A percentile compares a stretch with the other conserved stretches of the same genome.
These are phyloP conservation scores for Pyrocoelia pectoralis DNA, from an alignment of 2,888 invertebrate species.

Conservation along the genomic window DNA sequence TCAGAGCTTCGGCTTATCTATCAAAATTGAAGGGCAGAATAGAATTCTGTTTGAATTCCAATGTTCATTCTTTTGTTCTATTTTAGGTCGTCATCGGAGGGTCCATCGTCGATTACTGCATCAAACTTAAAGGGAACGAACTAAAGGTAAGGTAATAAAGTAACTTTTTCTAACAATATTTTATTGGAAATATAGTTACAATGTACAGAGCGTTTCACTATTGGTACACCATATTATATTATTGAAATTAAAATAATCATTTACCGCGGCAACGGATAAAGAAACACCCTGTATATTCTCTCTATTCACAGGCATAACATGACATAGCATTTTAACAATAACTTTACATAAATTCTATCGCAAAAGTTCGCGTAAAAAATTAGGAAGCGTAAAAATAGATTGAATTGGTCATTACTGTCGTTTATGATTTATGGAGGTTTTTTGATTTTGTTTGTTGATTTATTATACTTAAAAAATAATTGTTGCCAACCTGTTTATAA, in stretches of 20 bases:
- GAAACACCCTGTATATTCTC: conserved; percentile 33
- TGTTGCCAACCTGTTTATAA: conserved; percentile 5
- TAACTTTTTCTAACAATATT: conserved; percentile 57
- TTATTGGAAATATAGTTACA: conserved; percentile 56
- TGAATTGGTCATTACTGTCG: conserved; percentile 35
- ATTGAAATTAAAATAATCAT: conserved; percentile 2
- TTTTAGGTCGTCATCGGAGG: conserved; percentile 79
- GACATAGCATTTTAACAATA: conserved; percentile 38
- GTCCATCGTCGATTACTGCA: conserved; percentile 77
- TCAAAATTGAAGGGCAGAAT: no score
- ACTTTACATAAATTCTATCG: conserved; percentile 36
- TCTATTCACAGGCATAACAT: conserved; percentile 38
- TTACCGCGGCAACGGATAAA: conserved; percentile 16
- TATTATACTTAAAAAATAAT: conserved; percentile 10
- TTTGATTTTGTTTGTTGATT: conserved; percentile 22
- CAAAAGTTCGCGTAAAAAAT: conserved; percentile 37
- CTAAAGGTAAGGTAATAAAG: conserved; percentile 69
- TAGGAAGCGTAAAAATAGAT: conserved; percentile 37
- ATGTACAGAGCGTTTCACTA: conserved; percentile 32
- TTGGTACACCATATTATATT: conserved; percentile 16
- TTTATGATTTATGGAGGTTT: conserved; percentile 24
- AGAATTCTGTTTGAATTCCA: no score
- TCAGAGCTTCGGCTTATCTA: no score
- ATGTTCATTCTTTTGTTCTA: not conserved
- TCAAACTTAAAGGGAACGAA: conserved; percentile 68